phyloP scores from a whole-genome alignment of 2,797 vertebrate genomes.

The Aplochiton taeniatus region DNA sequence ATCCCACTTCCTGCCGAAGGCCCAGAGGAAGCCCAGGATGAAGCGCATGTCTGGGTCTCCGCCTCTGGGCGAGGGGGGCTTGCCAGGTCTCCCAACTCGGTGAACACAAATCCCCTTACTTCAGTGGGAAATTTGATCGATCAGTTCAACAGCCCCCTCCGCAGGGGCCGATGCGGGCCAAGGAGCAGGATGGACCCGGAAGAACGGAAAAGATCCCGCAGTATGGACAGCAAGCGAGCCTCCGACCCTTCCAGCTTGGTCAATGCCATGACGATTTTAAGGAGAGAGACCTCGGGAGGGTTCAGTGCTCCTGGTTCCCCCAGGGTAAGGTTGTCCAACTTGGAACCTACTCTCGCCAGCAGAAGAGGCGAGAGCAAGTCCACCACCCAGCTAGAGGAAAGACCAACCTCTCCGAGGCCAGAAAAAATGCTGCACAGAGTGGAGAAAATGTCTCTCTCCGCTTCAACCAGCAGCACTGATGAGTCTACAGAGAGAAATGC shows the following conservation, averaged over 20 bases:
- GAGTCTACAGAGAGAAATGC: conserved; percentile 58
- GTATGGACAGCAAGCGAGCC: conserved; percentile 78
- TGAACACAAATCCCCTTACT: conserved; percentile 82
- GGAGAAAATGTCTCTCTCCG: conserved; percentile 36
- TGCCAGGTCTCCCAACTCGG: conserved; percentile 60
- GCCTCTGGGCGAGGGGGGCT: conserved; percentile 25
- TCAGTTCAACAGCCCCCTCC: conserved; percentile 84
- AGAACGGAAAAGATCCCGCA: conserved; percentile 86
- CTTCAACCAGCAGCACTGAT: conserved; percentile 34
- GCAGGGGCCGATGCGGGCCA: conserved; percentile 79
- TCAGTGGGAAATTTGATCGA: conserved; percentile 88
- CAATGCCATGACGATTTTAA: conserved; percentile 48
- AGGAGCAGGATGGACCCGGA: conserved; percentile 80
- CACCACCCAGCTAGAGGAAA: conserved; percentile 31
- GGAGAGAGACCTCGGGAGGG: conserved; percentile 33
- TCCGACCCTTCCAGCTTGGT: conserved; percentile 61
- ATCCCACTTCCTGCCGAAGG: conserved; percentile 68
- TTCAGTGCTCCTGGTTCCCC: conserved; percentile 57
- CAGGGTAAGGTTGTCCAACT: conserved; percentile 46
- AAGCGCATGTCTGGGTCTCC: conserved; percentile 24
- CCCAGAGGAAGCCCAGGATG: conserved; percentile 30
- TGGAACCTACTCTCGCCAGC: conserved; percentile 13
- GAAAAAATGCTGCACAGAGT: conserved; percentile 40
- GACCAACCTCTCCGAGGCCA: conserved; percentile 27
- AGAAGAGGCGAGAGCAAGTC: conserved; percentile 41